A percentile compares a stretch with the other conserved stretches of the same genome.
Evolutionary conservation across 2,797 vertebrate genomes (phyloP).

Genomic region (Megaceryle alcyon): DNA sequence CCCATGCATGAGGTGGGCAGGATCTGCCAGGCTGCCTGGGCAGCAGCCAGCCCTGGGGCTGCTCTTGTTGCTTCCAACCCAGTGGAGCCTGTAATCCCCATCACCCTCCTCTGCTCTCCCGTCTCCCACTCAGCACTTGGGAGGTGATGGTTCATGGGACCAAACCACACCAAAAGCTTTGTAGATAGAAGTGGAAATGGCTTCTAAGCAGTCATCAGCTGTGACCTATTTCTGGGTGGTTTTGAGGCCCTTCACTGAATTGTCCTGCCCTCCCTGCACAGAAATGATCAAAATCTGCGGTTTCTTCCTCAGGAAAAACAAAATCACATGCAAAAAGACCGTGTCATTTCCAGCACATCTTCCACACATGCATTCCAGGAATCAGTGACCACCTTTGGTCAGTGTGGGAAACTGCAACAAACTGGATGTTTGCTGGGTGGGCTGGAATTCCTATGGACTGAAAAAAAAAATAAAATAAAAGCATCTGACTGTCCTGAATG

Average conservation of each 20-base stretch:
- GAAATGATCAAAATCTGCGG: neutral
- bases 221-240: neutral
- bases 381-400: neutral
- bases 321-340: neutral
- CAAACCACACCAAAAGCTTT: neutral
- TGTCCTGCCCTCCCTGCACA: neutral
- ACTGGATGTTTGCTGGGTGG: neutral
- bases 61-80: fast-evolving
- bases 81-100: neutral
- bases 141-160: neutral
- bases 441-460: neutral
- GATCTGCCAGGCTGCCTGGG: neutral
- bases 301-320: neutral
- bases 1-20: fast-evolving
- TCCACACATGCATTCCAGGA: neutral
- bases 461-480: neutral
- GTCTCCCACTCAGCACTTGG: neutral
- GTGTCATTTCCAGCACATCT: neutral
- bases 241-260: neutral
- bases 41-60: neutral
- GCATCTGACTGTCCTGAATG: neutral
- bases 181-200: neutral
- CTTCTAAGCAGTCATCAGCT: neutral
- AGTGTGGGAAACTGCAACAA: neutral
- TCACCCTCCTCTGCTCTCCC: neutral